Conservation (phyloP, 1,140 invertebrate genomes). For the Drosophila truncata region DNA sequence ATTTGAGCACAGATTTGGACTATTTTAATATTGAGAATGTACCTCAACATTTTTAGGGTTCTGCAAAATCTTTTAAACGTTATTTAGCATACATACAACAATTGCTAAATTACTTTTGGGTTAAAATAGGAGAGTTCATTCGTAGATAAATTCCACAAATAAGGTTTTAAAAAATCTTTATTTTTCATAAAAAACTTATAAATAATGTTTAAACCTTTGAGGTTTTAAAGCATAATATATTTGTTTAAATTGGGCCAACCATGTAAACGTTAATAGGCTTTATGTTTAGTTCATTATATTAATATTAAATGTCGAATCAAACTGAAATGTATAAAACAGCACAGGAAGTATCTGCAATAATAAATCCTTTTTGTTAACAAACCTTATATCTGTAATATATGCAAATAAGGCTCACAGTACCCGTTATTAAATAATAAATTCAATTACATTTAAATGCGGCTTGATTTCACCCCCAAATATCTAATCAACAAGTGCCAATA, state of each 20-base stretch:
- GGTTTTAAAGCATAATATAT: not conserved
- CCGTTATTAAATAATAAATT: not conserved
- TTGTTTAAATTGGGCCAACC: too few relatives aligned
- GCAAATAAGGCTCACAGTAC: too few relatives aligned
- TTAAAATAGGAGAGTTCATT: not conserved
- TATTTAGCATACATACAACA: not conserved
- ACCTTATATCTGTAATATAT: not conserved
- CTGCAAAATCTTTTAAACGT: not conserved
- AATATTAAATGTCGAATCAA: too few relatives aligned
- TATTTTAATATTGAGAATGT: not conserved
- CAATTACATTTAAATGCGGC: not conserved
- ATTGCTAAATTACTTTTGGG: not conserved
- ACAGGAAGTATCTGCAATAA: too few relatives aligned
- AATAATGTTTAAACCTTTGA: not conserved
- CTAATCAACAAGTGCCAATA: constrained; percentile 4
- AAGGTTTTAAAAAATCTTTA: not conserved
- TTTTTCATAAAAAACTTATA: not conserved
- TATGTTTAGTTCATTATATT: too few relatives aligned
- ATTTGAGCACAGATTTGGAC: not conserved
- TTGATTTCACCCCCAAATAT: not conserved
- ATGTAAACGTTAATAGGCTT: too few relatives aligned
- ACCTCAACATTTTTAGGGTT: not conserved
- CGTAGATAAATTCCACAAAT: not conserved
- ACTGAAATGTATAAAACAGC: too few relatives aligned
- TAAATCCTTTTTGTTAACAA: too few relatives aligned